Evolutionary conservation across 1,140 invertebrate genomes (phyloP).

Genomic region (Solenopsis fugax): DNA sequence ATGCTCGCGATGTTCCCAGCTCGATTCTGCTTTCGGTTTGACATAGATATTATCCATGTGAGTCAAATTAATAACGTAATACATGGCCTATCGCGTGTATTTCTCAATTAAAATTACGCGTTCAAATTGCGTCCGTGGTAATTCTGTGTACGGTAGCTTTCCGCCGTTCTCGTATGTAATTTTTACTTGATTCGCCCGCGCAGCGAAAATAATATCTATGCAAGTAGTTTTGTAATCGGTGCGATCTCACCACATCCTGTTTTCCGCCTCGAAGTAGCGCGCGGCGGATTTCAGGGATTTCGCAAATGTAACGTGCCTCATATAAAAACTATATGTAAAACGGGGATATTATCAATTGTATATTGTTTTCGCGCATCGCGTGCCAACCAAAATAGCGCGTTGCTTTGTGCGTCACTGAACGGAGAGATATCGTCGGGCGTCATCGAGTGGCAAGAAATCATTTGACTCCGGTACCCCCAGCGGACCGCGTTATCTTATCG

Average conservation of each 20-base stretch:
- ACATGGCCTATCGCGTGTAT: neutral
- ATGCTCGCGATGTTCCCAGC: neutral
- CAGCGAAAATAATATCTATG: neutral
- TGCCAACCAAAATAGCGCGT: neutral
- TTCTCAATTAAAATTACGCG: neutral
- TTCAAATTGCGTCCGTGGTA: conserved; percentile 1
- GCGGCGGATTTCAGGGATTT: neutral
- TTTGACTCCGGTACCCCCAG: conserved; percentile 61
- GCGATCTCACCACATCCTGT: neutral
- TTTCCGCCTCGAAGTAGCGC: neutral
- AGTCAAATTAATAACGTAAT: neutral
- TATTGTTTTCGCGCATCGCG: conserved; percentile 15
- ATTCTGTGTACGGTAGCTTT: neutral
- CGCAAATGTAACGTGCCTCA: neutral
- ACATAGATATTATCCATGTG: neutral
- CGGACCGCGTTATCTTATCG: conserved; percentile 66
- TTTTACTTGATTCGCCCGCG: neutral
- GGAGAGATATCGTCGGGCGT: conserved; percentile 14
- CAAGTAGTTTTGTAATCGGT: neutral
- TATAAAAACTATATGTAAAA: neutral
- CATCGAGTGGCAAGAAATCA: conserved; percentile 31
- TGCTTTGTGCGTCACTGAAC: conserved; percentile 17
- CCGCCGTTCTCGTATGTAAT: neutral
- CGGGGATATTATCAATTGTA: neutral
- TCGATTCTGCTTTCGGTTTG: neutral